Evolutionary conservation across 2,797 vertebrate species (phyloP), one percentile per base, ranked within the genome.

Genomic region (Myotis findleyi): DNA sequence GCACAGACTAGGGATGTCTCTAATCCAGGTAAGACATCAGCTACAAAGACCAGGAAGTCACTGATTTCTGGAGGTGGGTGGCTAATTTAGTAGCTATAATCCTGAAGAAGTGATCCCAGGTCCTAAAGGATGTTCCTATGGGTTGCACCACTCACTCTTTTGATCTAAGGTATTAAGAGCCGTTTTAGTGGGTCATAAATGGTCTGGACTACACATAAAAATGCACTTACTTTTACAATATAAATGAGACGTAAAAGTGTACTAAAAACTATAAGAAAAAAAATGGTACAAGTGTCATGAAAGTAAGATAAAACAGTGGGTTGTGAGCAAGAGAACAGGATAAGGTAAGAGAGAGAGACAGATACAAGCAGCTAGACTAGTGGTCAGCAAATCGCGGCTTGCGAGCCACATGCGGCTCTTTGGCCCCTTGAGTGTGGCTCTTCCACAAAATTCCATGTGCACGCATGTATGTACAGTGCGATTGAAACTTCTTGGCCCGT

Each of bases 171-270:
- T 21, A 25, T 3, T 21, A 47, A 59, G 59, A 76, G 68, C 8
- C 71, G 17, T 30, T 12, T 47, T 64, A 38, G n/a, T 55, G 41
- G 30, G 44, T 47, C 47, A 10, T 27, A 41, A 21, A 33, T 0
- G 7, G 57, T 77, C 64, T 17, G 21, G 20, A 72, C 83, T 64
- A 53, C 82, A 80, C 41, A 62, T 38, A 73, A 86, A 85, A 64
- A 16, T 7, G 8, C 7, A 57, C 17, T 49, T 36, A 49, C 47
- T 81, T 86, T 71, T 81, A 71, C 21, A 9, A 92, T 41, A 36
- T 59, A 75, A 89, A 36, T 69, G 27, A 83, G 36, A 87, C 4
- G 30, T 83, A 68, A 41, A 83, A 83, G 79, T 41, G 33, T 44
- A 79, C 49, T 25, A 51, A n/a, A 91, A n/a, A 36, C 64, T 64